Base-by-base conservation (phyloP, 2,888 invertebrate genomes). In the Tineola bisselliella region DNA sequence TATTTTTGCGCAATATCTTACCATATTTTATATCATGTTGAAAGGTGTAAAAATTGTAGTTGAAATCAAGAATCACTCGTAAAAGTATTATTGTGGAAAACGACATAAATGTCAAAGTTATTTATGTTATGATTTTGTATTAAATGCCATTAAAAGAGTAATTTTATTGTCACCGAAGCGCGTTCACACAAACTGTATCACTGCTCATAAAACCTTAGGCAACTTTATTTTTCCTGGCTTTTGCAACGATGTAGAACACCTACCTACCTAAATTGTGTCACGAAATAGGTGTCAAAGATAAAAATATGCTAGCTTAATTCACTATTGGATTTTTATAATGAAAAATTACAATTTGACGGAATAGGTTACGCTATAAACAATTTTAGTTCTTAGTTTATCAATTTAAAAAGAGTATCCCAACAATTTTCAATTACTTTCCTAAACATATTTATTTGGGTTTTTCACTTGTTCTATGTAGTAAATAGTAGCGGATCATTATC, bases 41-140 rank as follows among this genome's bases (percentile, higher is more conserved):
- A 48, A 48, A 13, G 17, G 17, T 48, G 15, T 17, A 48, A 48
- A 17, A 48, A 17, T 5, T 17, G 17, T 5, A 48, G 13, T 48
- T 15, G 17, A 15, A 13, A 48, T 15, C 48, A 15, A 48, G 48
- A 17, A 15, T 48, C 48, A 48, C 13, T 48, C 48, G 48, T 48
- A 48, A 48, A 48, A 48, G 48, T 48, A 48, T 48, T 48, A 48
- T 48, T 48, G 48, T 48, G 48, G 48, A 48, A 48, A 48, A 15
- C 2, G 13, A 48, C 17, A 48, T 48, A 48, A 48, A 48, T 48
- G 48, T 13, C 48, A 48, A 48, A 5, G 48, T 17, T 48, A 48
- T 48, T 48, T 48, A 48, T 48, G 48, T 15, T 48, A 48, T 48
- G 48, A 48, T 48, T 48, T 48, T 48, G 48, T 48, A 48, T 48